Base-by-base conservation (phyloP, 2,797 vertebrate genomes). In the Enteromius unitaeniatus region DNA sequence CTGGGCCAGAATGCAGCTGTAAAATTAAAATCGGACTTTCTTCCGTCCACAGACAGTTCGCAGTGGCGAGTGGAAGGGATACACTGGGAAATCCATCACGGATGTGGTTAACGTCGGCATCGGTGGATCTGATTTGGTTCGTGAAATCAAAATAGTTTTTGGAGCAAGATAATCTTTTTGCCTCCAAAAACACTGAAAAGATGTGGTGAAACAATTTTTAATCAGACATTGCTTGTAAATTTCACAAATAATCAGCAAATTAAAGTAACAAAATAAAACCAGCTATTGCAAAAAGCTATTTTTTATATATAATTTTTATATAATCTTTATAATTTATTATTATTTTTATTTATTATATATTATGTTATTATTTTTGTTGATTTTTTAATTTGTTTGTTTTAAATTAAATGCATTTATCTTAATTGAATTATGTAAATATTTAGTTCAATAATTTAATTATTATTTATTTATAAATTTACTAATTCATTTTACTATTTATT, bases 51-150 rank as follows among this genome's bases (percentile, higher is more conserved):
- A 99, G 98, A 96, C 92, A 87, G 97, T 99, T 55, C 96, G 97
- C 65, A 93, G 96, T 0, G 97, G 98, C 0, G 96, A 98, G 31
- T 99, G 98, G 98, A 99, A 99, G 84, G 98, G 98, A 40, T 98
- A 95, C 93, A 95, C 96, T 0, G 98, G 97, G 10, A 98, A 98
- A 88, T n/a, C 96, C 84, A 99, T 99, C 87, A 97, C 95, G 0
- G 98, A 99, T 51, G 94, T 99, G n/a, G 95, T 99, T 86, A 99
- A 99, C 72, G 86, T 99, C 0, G 98, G 98, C 70, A 99, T 99
- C 0, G 98, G 98, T 23, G 98, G 98, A 89, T 99, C 98, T 60
- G 98, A 99, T 87, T 93, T 99, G 93, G 98, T 99, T 90, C 94
- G 96, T 88, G 28, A 15, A 80, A 65, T 45, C 42, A 5, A 31